Evolutionary conservation across 2,113 vertebrate species (phyloP), one percentile per base, ranked within the genome.

Genomic region (Upupa epops): DNA sequence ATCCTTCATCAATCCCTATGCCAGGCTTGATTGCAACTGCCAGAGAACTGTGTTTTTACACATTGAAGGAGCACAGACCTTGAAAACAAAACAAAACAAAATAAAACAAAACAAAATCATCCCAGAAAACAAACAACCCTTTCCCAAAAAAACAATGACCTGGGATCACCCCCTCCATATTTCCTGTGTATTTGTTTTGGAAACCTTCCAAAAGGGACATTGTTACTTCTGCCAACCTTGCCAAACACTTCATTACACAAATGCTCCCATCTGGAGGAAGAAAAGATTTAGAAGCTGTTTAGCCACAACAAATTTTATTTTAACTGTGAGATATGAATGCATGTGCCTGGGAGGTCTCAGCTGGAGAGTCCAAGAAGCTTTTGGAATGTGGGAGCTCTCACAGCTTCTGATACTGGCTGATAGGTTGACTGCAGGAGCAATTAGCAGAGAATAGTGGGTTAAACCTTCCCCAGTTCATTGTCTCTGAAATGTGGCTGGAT

Each of bases 181-280:
- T 88, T 77, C 77, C 32, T 58, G 22, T 51, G 29, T 34, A 64
- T 94, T 93, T 95, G 88, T 88, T 94, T 93, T 94, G 88, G 93
- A 88, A 88, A 74, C 69, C 92, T 65, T 94, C 92, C 90, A 86
- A 72, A 92, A 83, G 36, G 86, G 92, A 74, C 65, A 42, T 22
- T 25, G 70, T 90, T 90, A 86, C 92, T 92, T 94, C 51, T 26
- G 51, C 86, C 77, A 84, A 65, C 55, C 29, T 55, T 90, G 83
- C 86, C 86, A 93, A 96, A 92, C 76, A 65, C 90, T 92, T 92
- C 78, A 92, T 95, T 94, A 92, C 65, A 72, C 83, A 92, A 94
- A 94, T 26, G 42, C 32, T 94, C 75, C 90, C 94, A 95, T 96
- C 95, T 96, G 94, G 86, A 92, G 51, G 51, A 90, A 91, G 40